Conservation (phyloP, 2,888 invertebrate genomes). For the Lissocephala sabroskyi region DNA sequence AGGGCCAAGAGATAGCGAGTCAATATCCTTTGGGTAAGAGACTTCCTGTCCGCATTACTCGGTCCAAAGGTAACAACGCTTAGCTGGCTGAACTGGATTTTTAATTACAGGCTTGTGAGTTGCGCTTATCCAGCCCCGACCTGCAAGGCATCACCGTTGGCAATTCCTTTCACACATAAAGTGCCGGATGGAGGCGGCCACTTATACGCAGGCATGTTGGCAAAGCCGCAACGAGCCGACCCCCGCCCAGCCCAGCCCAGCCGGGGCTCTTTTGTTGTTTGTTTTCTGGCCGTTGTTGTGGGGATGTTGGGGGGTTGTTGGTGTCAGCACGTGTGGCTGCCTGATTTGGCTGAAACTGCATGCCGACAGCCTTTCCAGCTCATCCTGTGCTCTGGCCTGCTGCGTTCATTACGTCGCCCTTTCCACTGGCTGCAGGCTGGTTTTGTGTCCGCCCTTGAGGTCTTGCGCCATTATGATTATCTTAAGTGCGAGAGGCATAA, state of each 20-base stretch:
- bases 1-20: no score
- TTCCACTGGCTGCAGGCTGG: no score
- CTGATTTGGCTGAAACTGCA: conserved; percentile 14
- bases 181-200: conserved; percentile 18
- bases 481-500: no score
- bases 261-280: no score
- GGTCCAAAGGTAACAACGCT: conserved; percentile 7
- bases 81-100: conserved; percentile 6
- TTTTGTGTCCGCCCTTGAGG: no score
- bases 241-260: no score
- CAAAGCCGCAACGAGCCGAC: no score
- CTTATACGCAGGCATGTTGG: conserved; percentile 10
- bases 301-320: conserved; percentile 18
- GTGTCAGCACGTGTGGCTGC: conserved; percentile 43
- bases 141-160: conserved; percentile 38
- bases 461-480: no score
- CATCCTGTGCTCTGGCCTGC: no score
- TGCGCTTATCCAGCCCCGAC: not conserved
- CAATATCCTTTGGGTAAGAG: conserved; percentile 30
- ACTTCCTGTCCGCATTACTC: conserved; percentile 43
- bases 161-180: conserved; percentile 32
- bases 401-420: no score
- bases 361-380: no score
- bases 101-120: conserved; percentile 22
- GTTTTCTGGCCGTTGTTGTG: conserved; percentile 3